Base-by-base conservation (phyloP, 2,888 invertebrate species). In the Pyrgus malvae region DNA sequence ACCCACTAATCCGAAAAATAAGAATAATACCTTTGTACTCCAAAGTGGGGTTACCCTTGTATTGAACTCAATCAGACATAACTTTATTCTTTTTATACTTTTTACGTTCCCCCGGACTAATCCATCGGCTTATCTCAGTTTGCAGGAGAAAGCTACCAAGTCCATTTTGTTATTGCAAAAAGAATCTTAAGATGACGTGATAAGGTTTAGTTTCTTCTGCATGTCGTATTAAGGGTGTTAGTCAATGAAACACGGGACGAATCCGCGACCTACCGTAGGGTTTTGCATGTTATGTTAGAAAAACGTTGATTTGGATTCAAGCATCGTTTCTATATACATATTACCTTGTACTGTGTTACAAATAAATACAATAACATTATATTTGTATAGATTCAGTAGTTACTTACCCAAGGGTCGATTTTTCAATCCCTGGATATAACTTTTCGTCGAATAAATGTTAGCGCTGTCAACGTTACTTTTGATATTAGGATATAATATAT, bases 261-360 rank as follows among this genome's bases (percentile, higher is more conserved):
- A 82, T 80, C 84, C 86, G 75, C 85, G 88, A 87, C 87, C 88
- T 88, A 87, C 83, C 75, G 70, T 82, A 83, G 83, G 75, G 80
- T 72, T 70, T 70, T 61, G 59, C 55, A 59, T 61, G 74, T 85
- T 83, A 31, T 6, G 49, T 37, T 37, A 27, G 45, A 45, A 45
- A 37, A 48, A 37, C 37, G 27, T 8, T 27, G 16, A 8, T 12
- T 17, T 23, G 19, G 4, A n/a, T n/a, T n/a, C n/a, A n/a, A n/a
- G n/a, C n/a, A n/a, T n/a, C n/a, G n/a, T n/a, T n/a, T n/a, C n/a
- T n/a, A n/a, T n/a, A n/a, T n/a, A n/a, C n/a, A n/a, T n/a, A n/a
- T n/a, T n/a, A n/a, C n/a, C n/a, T n/a, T n/a, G n/a, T n/a, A n/a
- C n/a, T n/a, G n/a, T n/a, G n/a, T n/a, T n/a, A n/a, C n/a, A n/a